Base-by-base conservation (phyloP, 1,140 invertebrate genomes). In the Meteorus sp. region DNA sequence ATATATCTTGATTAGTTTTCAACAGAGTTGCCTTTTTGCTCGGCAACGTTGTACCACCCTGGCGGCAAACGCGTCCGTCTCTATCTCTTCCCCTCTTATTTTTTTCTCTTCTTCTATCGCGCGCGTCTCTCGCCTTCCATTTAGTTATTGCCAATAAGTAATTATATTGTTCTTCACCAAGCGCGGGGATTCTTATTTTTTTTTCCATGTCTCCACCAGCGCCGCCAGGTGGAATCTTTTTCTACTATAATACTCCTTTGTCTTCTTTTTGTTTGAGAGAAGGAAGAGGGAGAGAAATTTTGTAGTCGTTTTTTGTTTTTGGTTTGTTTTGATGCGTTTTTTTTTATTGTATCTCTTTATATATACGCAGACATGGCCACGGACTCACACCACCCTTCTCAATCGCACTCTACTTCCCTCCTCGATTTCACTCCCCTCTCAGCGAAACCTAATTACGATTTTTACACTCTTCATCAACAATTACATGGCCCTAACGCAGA, bases 1-100 rank as follows among this genome's bases (percentile, higher is more conserved):
- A 75, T 75, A 72, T 70, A 68, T 75, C 71, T 73, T 68, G 71
- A 75, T 75, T 72, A 75, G 69, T 69, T 75, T 73, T 72, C 69
- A 70, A 70, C 70, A 66, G 63, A 67, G 68, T 68, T 68, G 63
- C 64, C 59, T 69, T 69, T 70, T 71, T 68, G 61, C 64, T 69
- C 63, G 25, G 31, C 15, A 17, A 33, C 43, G 23, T 37, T 39
- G 29, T 53, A 43, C 31, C 44, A 37, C 31, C 29, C 55, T 17
- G 23, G 27, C 41, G 23, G 53, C 37, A 45, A 29, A 23, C 22
- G 44, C 37, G 31, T 19, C 48, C 22, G 13, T 37, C 33, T 33
- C 35, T 50, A 29, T 29, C 31, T 39, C 53, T 44, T 39, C 37
- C 33, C 13, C 41, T 23, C 27, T 25, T 33, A n/a, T 17, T 22